phyloP scores from a whole-genome alignment of 2,113 vertebrate genomes.

The Natator depressus region DNA sequence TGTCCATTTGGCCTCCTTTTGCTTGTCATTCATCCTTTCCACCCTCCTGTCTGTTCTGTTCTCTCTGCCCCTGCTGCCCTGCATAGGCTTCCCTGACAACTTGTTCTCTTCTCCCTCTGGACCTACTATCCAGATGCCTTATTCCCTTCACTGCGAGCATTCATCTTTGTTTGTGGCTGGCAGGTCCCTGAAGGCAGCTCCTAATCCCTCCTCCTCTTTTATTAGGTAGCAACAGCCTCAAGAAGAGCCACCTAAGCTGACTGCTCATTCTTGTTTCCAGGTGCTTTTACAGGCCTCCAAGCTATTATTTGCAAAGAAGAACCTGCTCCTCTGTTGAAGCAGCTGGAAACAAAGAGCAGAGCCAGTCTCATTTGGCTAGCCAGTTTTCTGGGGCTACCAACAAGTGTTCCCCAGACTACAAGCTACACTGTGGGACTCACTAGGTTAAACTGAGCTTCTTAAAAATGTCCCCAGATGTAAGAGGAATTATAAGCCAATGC shows the following conservation, averaged over 20 bases:
- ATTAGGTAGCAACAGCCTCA: background rate
- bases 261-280: background rate
- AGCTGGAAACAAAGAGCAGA: background rate
- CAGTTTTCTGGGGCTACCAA: conserved; percentile 12
- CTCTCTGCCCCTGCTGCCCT: background rate
- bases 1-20: background rate
- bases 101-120: background rate
- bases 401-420: background rate
- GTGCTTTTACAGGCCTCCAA: conserved; percentile 28
- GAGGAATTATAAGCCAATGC: conserved; percentile 1
- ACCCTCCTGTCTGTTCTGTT: background rate
- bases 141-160: background rate
- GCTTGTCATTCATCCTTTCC: background rate
- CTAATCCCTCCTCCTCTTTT: background rate
- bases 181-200: background rate
- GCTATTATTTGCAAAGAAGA: background rate
- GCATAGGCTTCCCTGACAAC: background rate
- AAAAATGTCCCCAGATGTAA: conserved; percentile 23
- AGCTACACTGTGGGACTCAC: background rate
- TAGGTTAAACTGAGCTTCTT: conserved; percentile 6
- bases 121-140: background rate
- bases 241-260: background rate
- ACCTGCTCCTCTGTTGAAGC: background rate
- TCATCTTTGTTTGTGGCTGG: background rate
- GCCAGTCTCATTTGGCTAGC: background rate